A percentile compares a stretch with the other conserved stretches of the same genome.
Evolutionary conservation across 2,888 invertebrate species (phyloP).

Genomic region (Hirudinaria manillensis): DNA sequence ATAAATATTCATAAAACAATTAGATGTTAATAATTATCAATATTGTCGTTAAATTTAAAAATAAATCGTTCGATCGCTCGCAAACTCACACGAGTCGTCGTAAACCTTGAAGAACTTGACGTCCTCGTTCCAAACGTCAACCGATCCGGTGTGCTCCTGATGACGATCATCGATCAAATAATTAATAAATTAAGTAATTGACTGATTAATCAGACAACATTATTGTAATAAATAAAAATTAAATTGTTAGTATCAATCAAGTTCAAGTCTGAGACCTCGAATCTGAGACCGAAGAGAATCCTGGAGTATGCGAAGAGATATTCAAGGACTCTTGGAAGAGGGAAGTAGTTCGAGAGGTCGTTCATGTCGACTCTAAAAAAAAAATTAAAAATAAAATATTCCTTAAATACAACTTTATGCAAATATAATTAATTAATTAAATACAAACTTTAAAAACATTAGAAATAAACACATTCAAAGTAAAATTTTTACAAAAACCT

Average conservation of each 20-base stretch:
- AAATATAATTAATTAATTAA: too few species aligned
- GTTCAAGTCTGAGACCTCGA: conserved; percentile 44
- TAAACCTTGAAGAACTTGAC: conserved; percentile 76
- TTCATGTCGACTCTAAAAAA: conserved; percentile 64
- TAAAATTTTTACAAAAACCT: too few species aligned
- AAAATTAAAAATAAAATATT: conserved; percentile 40
- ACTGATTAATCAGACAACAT: background rate
- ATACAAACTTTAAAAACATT: too few species aligned
- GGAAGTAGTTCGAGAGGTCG: conserved; percentile 72
- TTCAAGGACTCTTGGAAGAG: conserved; percentile 70
- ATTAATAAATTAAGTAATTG: background rate
- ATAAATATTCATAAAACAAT: too few species aligned
- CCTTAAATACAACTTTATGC: too few species aligned
- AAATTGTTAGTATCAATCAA: background rate
- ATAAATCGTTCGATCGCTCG: background rate
- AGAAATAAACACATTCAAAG: too few species aligned
- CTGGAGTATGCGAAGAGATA: conserved; percentile 72
- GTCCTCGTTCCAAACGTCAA: conserved; percentile 76
- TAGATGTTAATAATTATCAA: too few species aligned
- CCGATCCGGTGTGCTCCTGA: conserved; percentile 60
- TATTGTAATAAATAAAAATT: background rate
- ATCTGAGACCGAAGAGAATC: conserved; percentile 65
- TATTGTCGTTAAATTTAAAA: background rate
- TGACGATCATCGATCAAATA: background rate
- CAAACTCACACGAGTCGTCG: conserved; percentile 58